Conservation (phyloP, 2,888 invertebrate species). For the Drosophila siamana region DNA sequence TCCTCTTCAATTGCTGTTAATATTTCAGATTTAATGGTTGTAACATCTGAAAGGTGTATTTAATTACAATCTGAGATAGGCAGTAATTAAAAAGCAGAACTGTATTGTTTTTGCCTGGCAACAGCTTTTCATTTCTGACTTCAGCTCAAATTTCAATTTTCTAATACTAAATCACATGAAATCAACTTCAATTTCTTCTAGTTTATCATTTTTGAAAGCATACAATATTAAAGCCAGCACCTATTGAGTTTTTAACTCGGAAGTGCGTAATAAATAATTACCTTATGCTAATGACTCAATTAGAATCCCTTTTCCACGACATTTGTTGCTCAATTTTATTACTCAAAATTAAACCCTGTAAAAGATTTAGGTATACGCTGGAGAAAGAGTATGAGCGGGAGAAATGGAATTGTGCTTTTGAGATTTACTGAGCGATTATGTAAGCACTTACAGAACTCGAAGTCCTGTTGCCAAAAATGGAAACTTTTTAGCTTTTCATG, state of each 20-base stretch:
- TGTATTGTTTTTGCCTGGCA: neutral
- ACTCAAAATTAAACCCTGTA: neutral
- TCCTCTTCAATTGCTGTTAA: neutral
- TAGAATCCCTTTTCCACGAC: neutral
- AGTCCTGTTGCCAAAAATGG: slow-evolving; percentile 5
- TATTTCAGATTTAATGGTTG: neutral
- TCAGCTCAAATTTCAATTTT: neutral
- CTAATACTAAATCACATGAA: neutral
- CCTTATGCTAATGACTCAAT: slow-evolving; percentile 21
- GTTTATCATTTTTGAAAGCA: neutral
- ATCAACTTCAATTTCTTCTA: neutral
- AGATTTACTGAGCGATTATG: slow-evolving; percentile 33
- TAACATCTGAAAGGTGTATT: neutral
- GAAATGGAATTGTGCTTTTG: neutral
- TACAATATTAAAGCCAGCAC: neutral
- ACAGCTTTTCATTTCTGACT: neutral
- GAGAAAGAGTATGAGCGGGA: neutral
- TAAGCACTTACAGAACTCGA: slow-evolving; percentile 27
- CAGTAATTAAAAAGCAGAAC: neutral
- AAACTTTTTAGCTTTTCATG: slow-evolving; percentile 26
- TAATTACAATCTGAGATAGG: neutral
- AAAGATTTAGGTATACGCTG: neutral
- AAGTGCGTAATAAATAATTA: slow-evolving; percentile 6
- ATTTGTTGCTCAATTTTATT: slow-evolving; percentile 9
- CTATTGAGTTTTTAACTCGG: neutral